Evolutionary conservation across 23 tunicate species (phyloP).

Genomic region (Phallusia fumigata): DNA sequence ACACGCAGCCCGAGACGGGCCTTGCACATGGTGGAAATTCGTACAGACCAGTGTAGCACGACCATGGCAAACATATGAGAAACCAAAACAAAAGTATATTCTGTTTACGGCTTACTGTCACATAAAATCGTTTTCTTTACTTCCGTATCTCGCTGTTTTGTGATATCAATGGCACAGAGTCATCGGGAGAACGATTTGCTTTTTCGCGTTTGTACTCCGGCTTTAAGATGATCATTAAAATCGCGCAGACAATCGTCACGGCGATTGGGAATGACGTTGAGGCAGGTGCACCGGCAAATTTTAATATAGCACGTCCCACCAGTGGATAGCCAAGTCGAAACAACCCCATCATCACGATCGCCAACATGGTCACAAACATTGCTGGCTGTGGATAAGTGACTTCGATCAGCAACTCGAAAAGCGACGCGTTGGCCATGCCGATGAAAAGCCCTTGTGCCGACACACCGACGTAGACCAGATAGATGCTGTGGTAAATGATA

Average conservation of each 20-base stretch:
- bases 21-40: too few species aligned
- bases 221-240: constrained; percentile 12
- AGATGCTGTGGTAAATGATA: constrained; percentile 2
- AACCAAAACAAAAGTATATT: too few species aligned
- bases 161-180: neutral
- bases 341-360: constrained; percentile 35
- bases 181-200: constrained; percentile 17
- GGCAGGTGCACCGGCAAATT: constrained; percentile 12
- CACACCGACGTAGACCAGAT: constrained; percentile 30
- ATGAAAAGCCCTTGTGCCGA: constrained; percentile 40
- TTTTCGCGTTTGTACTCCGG: constrained; percentile 25
- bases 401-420: constrained; percentile 57
- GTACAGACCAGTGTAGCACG: too few species aligned
- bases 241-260: constrained; percentile 10
- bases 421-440: constrained; percentile 48
- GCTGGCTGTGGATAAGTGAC: constrained; percentile 55
- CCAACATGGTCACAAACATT: constrained; percentile 53
- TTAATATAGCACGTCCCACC: constrained; percentile 21
- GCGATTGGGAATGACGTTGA: constrained; percentile 30
- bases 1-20: too few species aligned
- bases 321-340: constrained; percentile 40
- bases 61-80: too few species aligned
- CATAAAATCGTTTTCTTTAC: too few species aligned
- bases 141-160: neutral
- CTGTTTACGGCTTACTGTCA: too few species aligned